Percentiles rank a stretch among this genome's conserved stretches.
phyloP scores from a whole-genome alignment of 2,888 invertebrate species.

The Tetragnatha montana region DNA sequence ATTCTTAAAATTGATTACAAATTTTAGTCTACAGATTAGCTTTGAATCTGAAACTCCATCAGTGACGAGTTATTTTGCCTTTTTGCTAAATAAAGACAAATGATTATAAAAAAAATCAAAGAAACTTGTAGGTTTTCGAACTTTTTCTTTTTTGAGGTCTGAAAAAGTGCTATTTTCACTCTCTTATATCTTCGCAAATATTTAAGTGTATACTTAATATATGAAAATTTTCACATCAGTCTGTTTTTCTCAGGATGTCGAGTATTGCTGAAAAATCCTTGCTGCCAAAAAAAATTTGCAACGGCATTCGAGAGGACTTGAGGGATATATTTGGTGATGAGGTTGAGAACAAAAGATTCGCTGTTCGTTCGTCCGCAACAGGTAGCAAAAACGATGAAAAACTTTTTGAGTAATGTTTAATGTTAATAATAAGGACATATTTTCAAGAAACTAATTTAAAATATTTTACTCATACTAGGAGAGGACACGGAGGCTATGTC shows the following conservation, averaged over 20 bases:
- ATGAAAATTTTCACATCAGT: background rate
- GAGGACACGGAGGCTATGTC: conserved; percentile 88
- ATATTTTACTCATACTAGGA: conserved; percentile 75
- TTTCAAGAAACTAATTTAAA: background rate
- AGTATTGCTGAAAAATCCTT: background rate
- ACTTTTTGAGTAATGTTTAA: background rate
- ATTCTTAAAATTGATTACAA: no score
- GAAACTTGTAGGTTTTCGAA: no score
- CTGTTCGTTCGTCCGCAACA: conserved; percentile 58
- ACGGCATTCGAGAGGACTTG: conserved; percentile 27
- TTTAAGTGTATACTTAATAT: background rate
- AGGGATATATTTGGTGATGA: conserved; percentile 25
- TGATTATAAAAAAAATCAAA: no score
- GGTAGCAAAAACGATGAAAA: conserved; percentile 9
- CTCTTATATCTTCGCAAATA: no score
- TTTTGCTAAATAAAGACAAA: no score
- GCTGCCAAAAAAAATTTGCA: conserved; percentile 34
- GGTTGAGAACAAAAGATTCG: conserved; percentile 10
- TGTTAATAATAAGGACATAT: background rate
- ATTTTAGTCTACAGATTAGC: no score
- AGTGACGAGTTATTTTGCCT: no score
- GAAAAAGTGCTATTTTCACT: no score
- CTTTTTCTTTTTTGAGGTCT: no score
- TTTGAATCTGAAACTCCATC: no score
- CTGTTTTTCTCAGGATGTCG: conserved; percentile 17